Base-by-base conservation (phyloP, 2,888 invertebrate genomes). In the Mermis nigrescens region DNA sequence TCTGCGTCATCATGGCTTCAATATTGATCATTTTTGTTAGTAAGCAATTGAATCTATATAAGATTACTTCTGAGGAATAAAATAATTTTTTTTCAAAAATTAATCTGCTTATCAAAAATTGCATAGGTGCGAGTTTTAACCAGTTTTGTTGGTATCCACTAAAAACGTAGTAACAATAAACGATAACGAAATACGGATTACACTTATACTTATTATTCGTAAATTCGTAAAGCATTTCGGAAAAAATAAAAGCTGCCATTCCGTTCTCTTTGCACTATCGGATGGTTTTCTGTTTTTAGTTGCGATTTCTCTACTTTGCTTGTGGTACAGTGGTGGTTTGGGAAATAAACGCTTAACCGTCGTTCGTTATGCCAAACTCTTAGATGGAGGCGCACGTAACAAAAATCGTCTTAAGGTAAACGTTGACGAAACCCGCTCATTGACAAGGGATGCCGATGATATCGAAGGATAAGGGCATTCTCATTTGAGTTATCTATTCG, bases 401-500 rank as follows among this genome's bases (percentile, higher is more conserved):
- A n/a, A n/a, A n/a, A 38, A 38, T 38, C 7, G 19, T 12, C 19
- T 12, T 19, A 38, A 19, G 38, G 38, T 38, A 7, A 19, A 38
- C 38, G 38, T 38, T 12, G 38, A 38, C 38, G 38, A 38, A 38
- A 38, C 38, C 38, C 7, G 38, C 7, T 38, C 38, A 38, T 38
- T 38, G 38, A 38, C 38, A 12, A 7, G 38, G 7, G 38, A 38
- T 38, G 7, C 12, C 19, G 38, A 38, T 12, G 38, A 38, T 19
- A 38, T 38, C 19, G 38, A 38, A 38, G 7, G 38, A 38, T 12
- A 38, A 38, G 38, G 19, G 38, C 19, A 38, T 66, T 64, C 64
- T 66, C 69, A 66, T 7, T 38, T 38, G 38, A 38, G 38, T 12
- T 12, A 38, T n/a, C n/a, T n/a, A n/a, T n/a, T n/a, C n/a, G n/a